Percentiles rank a stretch among this genome's conserved stretches.
These are phyloP conservation scores for Notamacropus eugenii DNA, from an alignment of 2,797 vertebrate species.

Conservation along the genomic window DNA sequence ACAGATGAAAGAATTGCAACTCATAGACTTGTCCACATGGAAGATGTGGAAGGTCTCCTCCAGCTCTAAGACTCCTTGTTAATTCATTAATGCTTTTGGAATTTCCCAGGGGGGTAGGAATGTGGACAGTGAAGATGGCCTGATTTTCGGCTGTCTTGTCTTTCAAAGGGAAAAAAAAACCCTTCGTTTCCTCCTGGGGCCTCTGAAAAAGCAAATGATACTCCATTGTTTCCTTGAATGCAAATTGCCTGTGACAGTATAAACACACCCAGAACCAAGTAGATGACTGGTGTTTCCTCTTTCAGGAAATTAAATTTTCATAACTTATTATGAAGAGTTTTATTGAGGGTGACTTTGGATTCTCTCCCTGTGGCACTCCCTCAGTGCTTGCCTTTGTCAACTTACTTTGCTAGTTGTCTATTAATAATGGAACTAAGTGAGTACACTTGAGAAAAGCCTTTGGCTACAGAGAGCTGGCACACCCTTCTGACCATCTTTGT, in stretches of 20 bases:
- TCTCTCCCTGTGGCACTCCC: constrained; percentile 29
- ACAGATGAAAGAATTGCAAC: not conserved
- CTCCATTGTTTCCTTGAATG: constrained; percentile 27
- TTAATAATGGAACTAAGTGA: constrained; percentile 76
- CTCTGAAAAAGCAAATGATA: constrained; percentile 54
- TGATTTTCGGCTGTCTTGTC: constrained; percentile 27
- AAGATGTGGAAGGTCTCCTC: not conserved
- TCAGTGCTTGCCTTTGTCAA: constrained; percentile 23
- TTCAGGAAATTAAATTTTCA: constrained; percentile 74
- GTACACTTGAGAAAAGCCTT: constrained; percentile 63
- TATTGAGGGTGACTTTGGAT: constrained; percentile 58
- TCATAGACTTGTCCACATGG: not conserved
- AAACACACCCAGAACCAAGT: constrained; percentile 51
- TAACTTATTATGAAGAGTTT: constrained; percentile 67
- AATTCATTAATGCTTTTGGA: not conserved
- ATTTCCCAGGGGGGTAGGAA: not conserved
- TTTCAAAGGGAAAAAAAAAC: constrained; percentile 55
- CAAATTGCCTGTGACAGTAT: constrained; percentile 47
- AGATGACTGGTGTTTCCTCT: constrained; percentile 50
- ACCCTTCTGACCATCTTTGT: constrained; percentile 64
- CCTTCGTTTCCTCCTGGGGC: constrained; percentile 26
- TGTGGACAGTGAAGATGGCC: not conserved
- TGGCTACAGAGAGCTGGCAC: constrained; percentile 66
- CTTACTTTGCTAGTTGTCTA: constrained; percentile 60
- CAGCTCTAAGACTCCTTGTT: not conserved